These are phyloP conservation scores for Furcula furcula DNA, from an alignment of 2,888 invertebrate species.

Conservation along the genomic window DNA sequence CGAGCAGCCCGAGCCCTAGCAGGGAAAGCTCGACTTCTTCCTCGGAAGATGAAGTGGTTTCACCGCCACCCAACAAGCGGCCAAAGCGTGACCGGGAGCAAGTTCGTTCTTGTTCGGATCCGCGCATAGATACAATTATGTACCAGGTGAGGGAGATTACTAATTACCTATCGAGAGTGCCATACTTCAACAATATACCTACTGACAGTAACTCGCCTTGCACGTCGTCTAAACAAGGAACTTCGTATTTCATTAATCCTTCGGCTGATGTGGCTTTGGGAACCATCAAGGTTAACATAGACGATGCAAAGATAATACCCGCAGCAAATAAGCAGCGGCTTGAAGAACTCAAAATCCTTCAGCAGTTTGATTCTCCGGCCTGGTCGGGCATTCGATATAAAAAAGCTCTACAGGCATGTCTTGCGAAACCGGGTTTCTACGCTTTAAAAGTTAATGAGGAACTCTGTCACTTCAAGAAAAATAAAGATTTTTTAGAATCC, in stretches of 20 bases:
- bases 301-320: too few species aligned
- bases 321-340: conserved; percentile 3
- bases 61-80: conserved; percentile 2
- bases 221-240: too few species aligned
- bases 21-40: background rate
- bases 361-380: conserved; percentile 4
- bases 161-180: background rate
- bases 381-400: conserved; percentile 18
- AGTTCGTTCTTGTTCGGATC: background rate
- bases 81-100: background rate
- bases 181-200: too few species aligned
- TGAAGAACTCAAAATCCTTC: conserved; percentile 1
- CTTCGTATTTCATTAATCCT: background rate
- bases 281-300: background rate
- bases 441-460: conserved; percentile 21
- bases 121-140: background rate
- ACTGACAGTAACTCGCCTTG: too few species aligned
- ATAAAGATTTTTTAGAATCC: conserved; percentile 15
- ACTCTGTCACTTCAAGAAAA: conserved; percentile 16
- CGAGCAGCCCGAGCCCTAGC: too few species aligned
- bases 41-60: background rate
- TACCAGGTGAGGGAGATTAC: background rate
- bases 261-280: background rate
- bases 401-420: conserved; percentile 8
- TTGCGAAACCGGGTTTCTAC: conserved; percentile 16